Conservation (phyloP, 2,888 invertebrate species). For the Monopis laevigella region DNA sequence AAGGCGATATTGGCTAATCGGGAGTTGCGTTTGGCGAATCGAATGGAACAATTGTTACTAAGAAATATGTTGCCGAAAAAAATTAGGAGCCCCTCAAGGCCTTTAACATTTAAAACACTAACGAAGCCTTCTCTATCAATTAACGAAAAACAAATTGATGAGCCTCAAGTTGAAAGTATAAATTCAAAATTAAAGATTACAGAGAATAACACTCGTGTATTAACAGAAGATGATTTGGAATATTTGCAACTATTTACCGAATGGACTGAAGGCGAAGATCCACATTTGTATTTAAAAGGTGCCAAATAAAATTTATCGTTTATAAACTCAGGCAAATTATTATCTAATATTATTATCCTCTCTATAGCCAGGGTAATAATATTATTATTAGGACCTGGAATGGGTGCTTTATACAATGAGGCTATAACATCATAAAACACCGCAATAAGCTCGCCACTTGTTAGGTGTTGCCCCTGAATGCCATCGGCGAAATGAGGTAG, state of each 20-base stretch:
- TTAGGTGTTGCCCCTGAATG: too few species aligned
- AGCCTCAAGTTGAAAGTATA: too few species aligned
- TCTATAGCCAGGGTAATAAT: too few species aligned
- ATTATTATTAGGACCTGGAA: too few species aligned
- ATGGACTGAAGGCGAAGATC: conserved; percentile 44
- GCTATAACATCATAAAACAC: too few species aligned
- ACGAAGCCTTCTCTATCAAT: neutral
- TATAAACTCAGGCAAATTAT: too few species aligned
- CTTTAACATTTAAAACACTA: neutral
- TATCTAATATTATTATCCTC: too few species aligned
- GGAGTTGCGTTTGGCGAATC: conserved; percentile 61
- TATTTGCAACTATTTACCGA: conserved; percentile 50
- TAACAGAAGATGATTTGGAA: conserved; percentile 42
- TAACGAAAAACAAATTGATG: neutral
- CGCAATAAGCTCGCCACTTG: too few species aligned
- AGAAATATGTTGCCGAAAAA: conserved; percentile 38
- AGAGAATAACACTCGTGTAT: conserved; percentile 17
- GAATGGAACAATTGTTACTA: conserved; percentile 49
- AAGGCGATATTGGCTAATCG: conserved; percentile 64
- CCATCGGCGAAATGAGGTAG: too few species aligned
- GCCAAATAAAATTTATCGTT: too few species aligned
- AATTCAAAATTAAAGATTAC: neutral
- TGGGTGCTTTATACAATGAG: too few species aligned
- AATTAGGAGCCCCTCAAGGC: too few species aligned
- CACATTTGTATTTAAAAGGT: conserved; percentile 31